Conservation (phyloP, 2,797 vertebrate species). For the Neosilurus hyrtlii region DNA sequence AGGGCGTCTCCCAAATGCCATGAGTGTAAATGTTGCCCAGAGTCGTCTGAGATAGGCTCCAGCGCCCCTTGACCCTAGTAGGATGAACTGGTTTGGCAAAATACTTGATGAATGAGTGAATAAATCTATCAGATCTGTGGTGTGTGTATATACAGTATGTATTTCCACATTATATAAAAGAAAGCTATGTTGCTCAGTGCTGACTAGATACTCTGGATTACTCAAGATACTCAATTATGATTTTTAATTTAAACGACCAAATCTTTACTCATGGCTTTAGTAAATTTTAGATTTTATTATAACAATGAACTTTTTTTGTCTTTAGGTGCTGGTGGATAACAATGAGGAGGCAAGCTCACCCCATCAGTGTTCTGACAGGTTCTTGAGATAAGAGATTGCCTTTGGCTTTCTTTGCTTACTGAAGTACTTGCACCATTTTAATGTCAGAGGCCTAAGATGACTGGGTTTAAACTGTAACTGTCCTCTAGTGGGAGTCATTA, state of each 20-base stretch:
- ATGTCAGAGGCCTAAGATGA: neutral
- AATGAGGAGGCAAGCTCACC: neutral
- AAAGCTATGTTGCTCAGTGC: neutral
- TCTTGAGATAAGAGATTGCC: neutral
- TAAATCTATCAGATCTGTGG: neutral
- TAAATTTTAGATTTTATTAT: neutral
- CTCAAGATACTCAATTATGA: too few relatives aligned
- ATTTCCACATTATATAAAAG: neutral
- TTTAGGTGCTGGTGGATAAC: neutral
- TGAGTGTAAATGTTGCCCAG: too few relatives aligned
- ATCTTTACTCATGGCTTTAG: neutral
- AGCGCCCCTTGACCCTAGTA: too few relatives aligned
- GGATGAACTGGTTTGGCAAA: too few relatives aligned
- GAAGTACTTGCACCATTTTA: neutral
- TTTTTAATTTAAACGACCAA: neutral
- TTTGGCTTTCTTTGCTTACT: neutral
- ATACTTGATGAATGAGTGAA: too few relatives aligned
- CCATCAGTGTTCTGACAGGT: neutral
- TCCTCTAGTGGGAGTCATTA: constrained; percentile 4
- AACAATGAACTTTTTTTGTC: too few relatives aligned
- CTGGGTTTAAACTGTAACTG: neutral
- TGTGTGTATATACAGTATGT: neutral
- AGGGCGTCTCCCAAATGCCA: too few relatives aligned
- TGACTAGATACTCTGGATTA: neutral
- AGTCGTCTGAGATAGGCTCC: too few relatives aligned